Percentiles rank a stretch among this genome's conserved stretches.
These are phyloP conservation scores for Megalops atlanticus DNA, from an alignment of 2,113 vertebrate genomes.

Conservation along the genomic window DNA sequence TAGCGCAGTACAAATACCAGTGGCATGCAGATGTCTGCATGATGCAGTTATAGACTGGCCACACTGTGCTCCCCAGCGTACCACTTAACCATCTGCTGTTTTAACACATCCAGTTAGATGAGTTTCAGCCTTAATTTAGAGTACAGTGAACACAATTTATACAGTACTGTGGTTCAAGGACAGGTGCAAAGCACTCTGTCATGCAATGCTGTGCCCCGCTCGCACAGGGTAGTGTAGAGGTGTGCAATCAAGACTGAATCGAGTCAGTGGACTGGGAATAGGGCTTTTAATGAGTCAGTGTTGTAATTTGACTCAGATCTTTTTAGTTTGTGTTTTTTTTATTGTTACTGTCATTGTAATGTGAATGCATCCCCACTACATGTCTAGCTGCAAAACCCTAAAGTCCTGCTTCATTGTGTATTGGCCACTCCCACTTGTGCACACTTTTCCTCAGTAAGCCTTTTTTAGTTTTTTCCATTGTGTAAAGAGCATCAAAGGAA, in stretches of 20 bases:
- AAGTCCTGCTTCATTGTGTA: neutral
- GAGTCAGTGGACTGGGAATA: neutral
- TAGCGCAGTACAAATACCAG: constrained; percentile 18
- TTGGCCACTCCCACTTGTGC: neutral
- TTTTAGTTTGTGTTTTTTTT: neutral
- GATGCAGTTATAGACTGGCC: too few species aligned
- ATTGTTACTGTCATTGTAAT: neutral
- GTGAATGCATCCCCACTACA: neutral
- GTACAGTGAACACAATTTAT: too few species aligned
- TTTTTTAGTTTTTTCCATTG: neutral
- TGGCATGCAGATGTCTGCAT: neutral
- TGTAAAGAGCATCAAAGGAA: neutral
- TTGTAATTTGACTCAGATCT: neutral
- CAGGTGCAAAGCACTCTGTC: neutral
- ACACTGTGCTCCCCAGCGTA: neutral
- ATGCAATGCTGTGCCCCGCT: neutral
- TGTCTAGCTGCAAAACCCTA: neutral
- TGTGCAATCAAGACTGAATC: neutral
- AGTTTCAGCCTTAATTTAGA: neutral
- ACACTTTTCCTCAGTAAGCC: neutral
- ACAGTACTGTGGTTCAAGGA: neutral
- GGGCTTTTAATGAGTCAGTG: neutral
- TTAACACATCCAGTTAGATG: neutral
- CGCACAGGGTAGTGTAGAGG: neutral
- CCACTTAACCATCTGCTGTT: neutral